A percentile compares a stretch with the other conserved stretches of the same genome.
Evolutionary conservation across 2,888 invertebrate genomes (phyloP).

Genomic region (Hirtodrosophila confusa): DNA sequence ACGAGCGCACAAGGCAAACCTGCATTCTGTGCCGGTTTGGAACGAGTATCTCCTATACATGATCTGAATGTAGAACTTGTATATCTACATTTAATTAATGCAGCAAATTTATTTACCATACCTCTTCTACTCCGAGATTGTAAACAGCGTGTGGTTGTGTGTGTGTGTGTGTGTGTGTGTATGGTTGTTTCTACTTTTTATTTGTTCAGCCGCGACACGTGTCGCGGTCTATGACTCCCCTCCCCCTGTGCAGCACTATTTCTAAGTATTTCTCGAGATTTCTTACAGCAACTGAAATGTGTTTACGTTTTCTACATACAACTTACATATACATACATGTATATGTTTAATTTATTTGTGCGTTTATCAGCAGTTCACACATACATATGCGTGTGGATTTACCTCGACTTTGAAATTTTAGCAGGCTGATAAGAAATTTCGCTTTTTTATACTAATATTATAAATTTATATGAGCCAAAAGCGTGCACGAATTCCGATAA

Average conservation of each 20-base stretch:
- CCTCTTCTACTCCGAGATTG: conserved; percentile 5
- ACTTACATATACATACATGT: background rate
- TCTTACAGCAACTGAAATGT: conserved; percentile 7
- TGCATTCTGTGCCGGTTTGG: no score
- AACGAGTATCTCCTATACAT: no score
- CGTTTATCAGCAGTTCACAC: conserved; percentile 16
- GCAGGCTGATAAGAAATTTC: conserved; percentile 45
- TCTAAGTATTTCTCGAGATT: conserved; percentile 11
- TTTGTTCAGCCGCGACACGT: conserved; percentile 64
- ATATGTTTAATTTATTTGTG: background rate
- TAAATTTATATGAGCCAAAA: conserved; percentile 37
- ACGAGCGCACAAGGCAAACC: no score
- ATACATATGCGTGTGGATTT: conserved; percentile 17
- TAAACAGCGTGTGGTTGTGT: background rate
- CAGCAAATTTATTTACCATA: conserved; percentile 22
- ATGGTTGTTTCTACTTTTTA: conserved; percentile 13
- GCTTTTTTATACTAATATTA: conserved; percentile 16
- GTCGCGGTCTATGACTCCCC: background rate
- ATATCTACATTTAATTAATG: conserved; percentile 39
- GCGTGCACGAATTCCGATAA: conserved; percentile 21
- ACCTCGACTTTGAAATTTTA: conserved; percentile 65
- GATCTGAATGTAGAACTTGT: no score
- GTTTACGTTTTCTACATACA: conserved; percentile 1
- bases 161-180: conserved; percentile 4
- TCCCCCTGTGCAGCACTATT: conserved; percentile 5